phyloP scores from a whole-genome alignment of 2,888 invertebrate genomes.

The Stomorhina lunata region DNA sequence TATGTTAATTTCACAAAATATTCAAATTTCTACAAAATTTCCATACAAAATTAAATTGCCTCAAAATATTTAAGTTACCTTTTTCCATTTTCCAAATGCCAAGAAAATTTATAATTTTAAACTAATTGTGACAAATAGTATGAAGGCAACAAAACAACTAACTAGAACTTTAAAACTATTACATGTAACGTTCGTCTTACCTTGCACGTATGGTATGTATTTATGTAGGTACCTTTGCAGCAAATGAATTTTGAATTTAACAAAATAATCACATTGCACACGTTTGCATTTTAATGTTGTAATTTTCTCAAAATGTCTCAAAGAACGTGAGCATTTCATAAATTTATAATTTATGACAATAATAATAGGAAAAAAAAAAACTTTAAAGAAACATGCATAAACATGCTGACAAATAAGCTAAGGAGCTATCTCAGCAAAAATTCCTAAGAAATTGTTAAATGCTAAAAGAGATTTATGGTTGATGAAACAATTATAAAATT shows the following conservation, averaged over 20 bases:
- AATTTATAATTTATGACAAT: slow-evolving; percentile 61
- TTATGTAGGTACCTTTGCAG: background rate
- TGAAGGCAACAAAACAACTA: slow-evolving; percentile 20
- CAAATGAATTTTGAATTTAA: slow-evolving; percentile 59
- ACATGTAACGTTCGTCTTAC: no score
- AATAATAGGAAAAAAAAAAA: background rate
- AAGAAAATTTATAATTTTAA: slow-evolving; percentile 60
- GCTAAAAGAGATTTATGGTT: slow-evolving; percentile 48
- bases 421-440: no score
- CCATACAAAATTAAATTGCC: no score
- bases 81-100: background rate
- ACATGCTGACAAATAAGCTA: slow-evolving; percentile 9
- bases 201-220: no score
- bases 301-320: slow-evolving; percentile 63
- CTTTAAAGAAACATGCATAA: background rate
- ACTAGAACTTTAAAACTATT: no score
- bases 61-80: background rate
- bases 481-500: slow-evolving; percentile 32
- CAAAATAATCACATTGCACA: slow-evolving; percentile 64
- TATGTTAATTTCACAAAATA: no score
- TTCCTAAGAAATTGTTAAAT: background rate
- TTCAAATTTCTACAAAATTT: no score
- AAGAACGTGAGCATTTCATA: slow-evolving; percentile 64
- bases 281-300: slow-evolving; percentile 65
- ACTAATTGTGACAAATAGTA: slow-evolving; percentile 63